Evolutionary conservation across 2,797 vertebrate genomes (phyloP), one percentile per base, ranked within the genome.

Genomic region (Clarias laeviceps): DNA sequence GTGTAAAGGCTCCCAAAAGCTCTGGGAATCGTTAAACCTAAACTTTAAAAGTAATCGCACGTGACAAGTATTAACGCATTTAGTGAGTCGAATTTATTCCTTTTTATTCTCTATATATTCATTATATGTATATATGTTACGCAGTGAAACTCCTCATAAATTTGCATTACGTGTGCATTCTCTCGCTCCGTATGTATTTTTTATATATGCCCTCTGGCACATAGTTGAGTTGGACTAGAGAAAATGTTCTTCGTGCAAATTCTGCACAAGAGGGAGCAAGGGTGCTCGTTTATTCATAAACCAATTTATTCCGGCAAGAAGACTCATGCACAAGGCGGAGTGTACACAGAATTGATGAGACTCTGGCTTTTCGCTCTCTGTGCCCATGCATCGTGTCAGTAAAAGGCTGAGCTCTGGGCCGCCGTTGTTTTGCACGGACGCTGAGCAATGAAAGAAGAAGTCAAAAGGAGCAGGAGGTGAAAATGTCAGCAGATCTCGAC

Each of bases 271-370:
- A 95, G 84, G 88, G 91, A 93, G 92, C 29, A 94, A 92, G 91
- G 92, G 89, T 91, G 92, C 94, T 95, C 94, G 95, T 96, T 96
- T 96, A 95, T 96, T 95, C 95, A 95, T 93, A 95, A 94, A 94
- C 93, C 94, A 95, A 96, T 95, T 96, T 95, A 96, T 95, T 95
- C 94, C 91, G 92, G 92, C 89, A 90, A 93, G 94, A 93, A 93
- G 92, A 93, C 93, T 94, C 93, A 91, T 92, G 92, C 93, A 90
- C 84, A 85, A 90, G 90, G 91, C 85, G 91, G 57, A 54, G 64
- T 94, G 93, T 90, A 94, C 93, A 94, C 93, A 94, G 94, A 95
- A 95, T 96, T 93, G 92, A 95, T 95, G 95, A 94, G 94, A 94
- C 91, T 93, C 92, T 62, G 45, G 22, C 29, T 64, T 62, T 74